Conservation (phyloP, 2,797 vertebrate genomes). For the Cyclopterus lumpus region DNA sequence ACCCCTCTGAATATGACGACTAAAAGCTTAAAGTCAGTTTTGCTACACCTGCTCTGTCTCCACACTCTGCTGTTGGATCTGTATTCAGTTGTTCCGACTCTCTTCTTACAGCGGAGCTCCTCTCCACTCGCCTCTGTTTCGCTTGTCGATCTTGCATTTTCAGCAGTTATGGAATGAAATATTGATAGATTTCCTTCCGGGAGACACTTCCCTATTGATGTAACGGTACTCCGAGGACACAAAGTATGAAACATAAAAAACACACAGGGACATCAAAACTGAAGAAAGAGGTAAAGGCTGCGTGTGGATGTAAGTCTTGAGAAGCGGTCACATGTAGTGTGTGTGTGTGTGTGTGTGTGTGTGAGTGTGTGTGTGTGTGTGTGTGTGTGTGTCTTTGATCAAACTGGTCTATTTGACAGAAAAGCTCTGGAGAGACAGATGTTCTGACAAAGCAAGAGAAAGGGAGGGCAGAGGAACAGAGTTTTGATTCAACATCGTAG, state of each 20-base stretch:
- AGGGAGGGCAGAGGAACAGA: conserved; percentile 17
- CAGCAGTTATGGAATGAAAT: conserved; percentile 65
- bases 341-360: conserved; percentile 2
- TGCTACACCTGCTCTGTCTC: conserved; percentile 23
- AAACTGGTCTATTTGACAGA: conserved; percentile 56
- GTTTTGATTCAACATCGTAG: conserved; percentile 49
- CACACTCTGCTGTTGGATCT: conserved; percentile 30
- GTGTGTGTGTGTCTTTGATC: conserved; percentile 33
- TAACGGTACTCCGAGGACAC: conserved; percentile 60
- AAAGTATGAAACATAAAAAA: conserved; percentile 65
- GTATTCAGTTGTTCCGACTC: conserved; percentile 33
- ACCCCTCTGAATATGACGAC: not conserved
- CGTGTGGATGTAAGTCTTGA: conserved; percentile 14
- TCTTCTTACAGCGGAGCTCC: conserved; percentile 26
- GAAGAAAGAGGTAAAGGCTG: conserved; percentile 34
- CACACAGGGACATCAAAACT: conserved; percentile 32
- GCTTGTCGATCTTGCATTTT: conserved; percentile 49
- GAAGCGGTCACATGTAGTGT: conserved; percentile 19
- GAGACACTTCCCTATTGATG: conserved; percentile 55
- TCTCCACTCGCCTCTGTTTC: conserved; percentile 17
- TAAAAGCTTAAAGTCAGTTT: conserved; percentile 20
- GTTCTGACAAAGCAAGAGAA: conserved; percentile 28
- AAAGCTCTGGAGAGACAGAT: conserved; percentile 32
- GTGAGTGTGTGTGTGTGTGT: conserved; percentile 22
- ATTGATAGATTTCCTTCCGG: conserved; percentile 60